A percentile compares a stretch with the other conserved stretches of the same genome.
phyloP scores from a whole-genome alignment of 2,113 vertebrate species.

The Xerus inauris region DNA sequence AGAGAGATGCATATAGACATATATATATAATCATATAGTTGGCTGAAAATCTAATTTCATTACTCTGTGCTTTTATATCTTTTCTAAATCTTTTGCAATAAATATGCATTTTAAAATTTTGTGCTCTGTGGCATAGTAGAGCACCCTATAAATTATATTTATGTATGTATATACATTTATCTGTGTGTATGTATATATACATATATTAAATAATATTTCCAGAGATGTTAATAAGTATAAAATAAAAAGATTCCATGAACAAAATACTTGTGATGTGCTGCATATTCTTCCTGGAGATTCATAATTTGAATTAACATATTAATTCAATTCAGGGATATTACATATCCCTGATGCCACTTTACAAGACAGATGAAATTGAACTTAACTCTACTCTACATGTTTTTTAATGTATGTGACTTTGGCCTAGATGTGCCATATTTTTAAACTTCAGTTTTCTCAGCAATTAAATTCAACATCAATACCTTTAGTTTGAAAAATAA shows the following conservation, averaged over 20 bases:
- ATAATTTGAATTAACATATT: not conserved
- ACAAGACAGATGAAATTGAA: not conserved
- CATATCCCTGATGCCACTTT: not conserved
- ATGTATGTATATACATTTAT: not conserved
- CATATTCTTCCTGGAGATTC: not conserved
- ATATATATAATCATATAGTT: not conserved
- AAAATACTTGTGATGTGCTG: not conserved
- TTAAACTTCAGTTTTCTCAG: not conserved
- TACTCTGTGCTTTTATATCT: not conserved
- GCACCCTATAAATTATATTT: not conserved
- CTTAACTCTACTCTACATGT: not conserved
- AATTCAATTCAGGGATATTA: too few relatives aligned
- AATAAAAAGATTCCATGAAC: not conserved
- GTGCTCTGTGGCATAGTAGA: not conserved
- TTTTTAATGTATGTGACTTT: not conserved
- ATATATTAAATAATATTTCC: not conserved
- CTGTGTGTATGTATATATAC: not conserved
- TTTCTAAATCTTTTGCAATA: not conserved
- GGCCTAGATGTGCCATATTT: not conserved
- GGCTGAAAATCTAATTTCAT: not conserved
- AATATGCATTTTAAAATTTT: not conserved
- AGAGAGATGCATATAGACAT: not conserved
- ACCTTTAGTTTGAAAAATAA: not conserved
- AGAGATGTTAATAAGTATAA: not conserved
- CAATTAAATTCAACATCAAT: not conserved